Evolutionary conservation across 2,113 vertebrate species (phyloP).

Genomic region (Hyla sarda): DNA sequence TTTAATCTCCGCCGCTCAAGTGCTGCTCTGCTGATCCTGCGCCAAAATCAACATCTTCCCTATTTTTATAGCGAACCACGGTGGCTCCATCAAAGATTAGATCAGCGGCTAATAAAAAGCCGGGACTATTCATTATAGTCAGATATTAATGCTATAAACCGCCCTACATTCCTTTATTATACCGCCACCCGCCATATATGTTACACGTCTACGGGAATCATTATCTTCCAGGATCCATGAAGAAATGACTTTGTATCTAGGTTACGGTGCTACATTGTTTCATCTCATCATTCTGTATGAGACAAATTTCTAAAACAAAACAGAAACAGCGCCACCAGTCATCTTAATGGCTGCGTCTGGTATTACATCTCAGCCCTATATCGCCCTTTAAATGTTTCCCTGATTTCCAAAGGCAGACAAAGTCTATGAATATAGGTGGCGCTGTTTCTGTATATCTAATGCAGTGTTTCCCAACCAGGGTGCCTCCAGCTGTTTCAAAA

Average conservation of each 20-base stretch:
- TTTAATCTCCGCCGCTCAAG: conserved; percentile 45
- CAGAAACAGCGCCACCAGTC: background rate
- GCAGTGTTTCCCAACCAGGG: too few species aligned
- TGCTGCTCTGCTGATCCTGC: too few species aligned
- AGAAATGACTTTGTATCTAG: background rate
- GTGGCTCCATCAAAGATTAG: conserved; percentile 63
- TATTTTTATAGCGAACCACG: conserved; percentile 32
- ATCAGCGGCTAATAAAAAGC: conserved; percentile 61
- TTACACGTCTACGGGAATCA: background rate
- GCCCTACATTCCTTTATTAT: conserved; percentile 17
- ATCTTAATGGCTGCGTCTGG: background rate
- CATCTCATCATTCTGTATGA: background rate
- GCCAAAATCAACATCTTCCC: background rate
- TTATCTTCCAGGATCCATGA: background rate
- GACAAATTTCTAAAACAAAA: too few species aligned
- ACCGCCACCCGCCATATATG: background rate
- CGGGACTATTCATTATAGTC: conserved; percentile 59
- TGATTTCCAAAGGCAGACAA: too few species aligned
- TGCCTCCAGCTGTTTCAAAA: too few species aligned
- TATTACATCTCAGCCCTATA: background rate
- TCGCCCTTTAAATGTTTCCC: too few species aligned
- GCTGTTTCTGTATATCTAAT: too few species aligned
- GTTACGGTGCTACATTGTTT: background rate
- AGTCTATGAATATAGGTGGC: too few species aligned
- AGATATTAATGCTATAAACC: conserved; percentile 58